Evolutionary conservation across 64 coral and sea anemone genomes (phyloP).

Genomic region (Pocillopora damicornis): DNA sequence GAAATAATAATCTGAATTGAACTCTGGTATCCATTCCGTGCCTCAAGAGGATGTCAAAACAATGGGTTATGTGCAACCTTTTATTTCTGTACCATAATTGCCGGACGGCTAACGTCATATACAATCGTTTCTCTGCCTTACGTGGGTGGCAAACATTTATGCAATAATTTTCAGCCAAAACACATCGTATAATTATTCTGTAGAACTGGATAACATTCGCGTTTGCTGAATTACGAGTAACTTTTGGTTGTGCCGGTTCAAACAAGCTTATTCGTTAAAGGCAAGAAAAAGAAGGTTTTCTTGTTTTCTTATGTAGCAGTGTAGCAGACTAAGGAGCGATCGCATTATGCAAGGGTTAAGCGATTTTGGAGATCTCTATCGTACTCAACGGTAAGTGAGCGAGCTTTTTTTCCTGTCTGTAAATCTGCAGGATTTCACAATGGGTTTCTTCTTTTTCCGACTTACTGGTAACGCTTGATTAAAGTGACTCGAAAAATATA

Average conservation of each 20-base stretch:
- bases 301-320: not conserved
- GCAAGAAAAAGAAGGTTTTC: too few relatives aligned
- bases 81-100: not conserved
- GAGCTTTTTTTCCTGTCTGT: not conserved
- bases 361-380: not conserved
- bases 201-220: not conserved
- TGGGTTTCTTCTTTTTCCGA: not conserved
- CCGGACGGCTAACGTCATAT: not conserved
- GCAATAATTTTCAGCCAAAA: not conserved
- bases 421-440: not conserved
- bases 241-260: too few relatives aligned
- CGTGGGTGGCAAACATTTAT: not conserved
- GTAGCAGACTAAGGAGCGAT: not conserved
- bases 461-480: not conserved
- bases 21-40: too few relatives aligned
- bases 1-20: too few relatives aligned
- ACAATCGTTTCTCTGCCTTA: not conserved
- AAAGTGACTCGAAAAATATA: not conserved
- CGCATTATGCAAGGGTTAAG: not conserved
- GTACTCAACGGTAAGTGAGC: not conserved
- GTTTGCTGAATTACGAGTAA: too few relatives aligned
- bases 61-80: not conserved
- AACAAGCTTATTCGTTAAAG: too few relatives aligned
- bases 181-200: slow-evolving; percentile 5
- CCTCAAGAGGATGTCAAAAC: too few relatives aligned